Evolutionary conservation across 92 coral and sea anemone genomes (phyloP).

Genomic region (Palythoa heliodiscus): DNA sequence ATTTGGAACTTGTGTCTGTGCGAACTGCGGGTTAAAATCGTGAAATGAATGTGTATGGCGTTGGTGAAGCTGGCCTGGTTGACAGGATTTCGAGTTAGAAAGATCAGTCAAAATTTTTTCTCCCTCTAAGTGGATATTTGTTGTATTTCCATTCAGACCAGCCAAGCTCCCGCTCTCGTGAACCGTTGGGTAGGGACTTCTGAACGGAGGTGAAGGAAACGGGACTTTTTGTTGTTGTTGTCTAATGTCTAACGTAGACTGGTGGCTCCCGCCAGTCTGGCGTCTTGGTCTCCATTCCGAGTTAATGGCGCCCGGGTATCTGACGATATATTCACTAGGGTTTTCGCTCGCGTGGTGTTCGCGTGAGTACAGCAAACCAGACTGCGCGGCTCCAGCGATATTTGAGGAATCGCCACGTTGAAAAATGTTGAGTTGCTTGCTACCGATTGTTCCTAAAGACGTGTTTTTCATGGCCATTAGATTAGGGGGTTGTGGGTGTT

Average conservation of each 20-base stretch:
- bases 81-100: constrained; percentile 12
- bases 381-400: constrained; percentile 87
- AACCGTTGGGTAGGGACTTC: constrained; percentile 37
- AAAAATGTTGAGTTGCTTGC: constrained; percentile 39
- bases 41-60: constrained; percentile 6
- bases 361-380: constrained; percentile 77
- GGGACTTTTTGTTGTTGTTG: constrained; percentile 42
- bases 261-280: constrained; percentile 47
- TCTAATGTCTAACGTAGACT: constrained; percentile 40
- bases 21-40: constrained; percentile 28
- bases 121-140: constrained; percentile 3
- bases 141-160: constrained; percentile 29
- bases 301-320: constrained; percentile 32
- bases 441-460: constrained; percentile 21
- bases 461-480: constrained; percentile 21
- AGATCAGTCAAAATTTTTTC: constrained; percentile 27
- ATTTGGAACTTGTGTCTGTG: constrained; percentile 25
- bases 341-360: constrained; percentile 52
- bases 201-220: constrained; percentile 39
- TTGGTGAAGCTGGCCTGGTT: constrained; percentile 2
- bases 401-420: constrained; percentile 22
- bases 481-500: constrained; percentile 10
- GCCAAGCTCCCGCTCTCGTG: constrained; percentile 45
- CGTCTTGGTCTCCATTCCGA: constrained; percentile 38
- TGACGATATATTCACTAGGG: constrained; percentile 28